A percentile compares a stretch with the other conserved stretches of the same genome.
Conservation (phyloP, 1,140 invertebrate species). For the Nymphalis io region DNA sequence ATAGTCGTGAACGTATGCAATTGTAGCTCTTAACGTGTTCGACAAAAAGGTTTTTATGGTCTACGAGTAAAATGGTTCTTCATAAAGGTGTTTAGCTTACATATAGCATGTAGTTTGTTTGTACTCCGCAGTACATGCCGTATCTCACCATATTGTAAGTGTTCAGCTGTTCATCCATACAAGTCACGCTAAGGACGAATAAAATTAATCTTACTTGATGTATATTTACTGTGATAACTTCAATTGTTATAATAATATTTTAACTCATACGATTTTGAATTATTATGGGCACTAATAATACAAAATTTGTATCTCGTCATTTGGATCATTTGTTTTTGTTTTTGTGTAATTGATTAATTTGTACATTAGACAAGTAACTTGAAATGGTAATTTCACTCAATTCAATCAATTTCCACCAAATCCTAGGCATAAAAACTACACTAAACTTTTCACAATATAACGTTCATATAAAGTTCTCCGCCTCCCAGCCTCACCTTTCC, state of each 20-base stretch:
- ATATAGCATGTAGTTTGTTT: conserved; percentile 6
- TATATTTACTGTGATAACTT: no score
- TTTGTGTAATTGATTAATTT: no score
- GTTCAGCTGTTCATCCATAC: not conserved
- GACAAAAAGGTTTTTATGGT: not conserved
- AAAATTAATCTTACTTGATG: not conserved
- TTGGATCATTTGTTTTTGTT: no score
- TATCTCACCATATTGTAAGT: conserved; percentile 7
- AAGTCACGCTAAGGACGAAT: not conserved
- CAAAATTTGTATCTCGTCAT: no score
- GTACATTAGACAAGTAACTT: no score
- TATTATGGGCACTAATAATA: no score
- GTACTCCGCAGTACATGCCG: conserved; percentile 3
- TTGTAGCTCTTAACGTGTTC: not conserved
- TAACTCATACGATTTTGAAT: no score
- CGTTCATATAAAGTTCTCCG: conserved; percentile 1
- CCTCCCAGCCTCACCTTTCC: not conserved
- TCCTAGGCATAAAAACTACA: not conserved
- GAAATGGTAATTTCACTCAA: no score
- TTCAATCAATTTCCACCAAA: no score
- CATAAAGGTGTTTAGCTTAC: conserved; percentile 4
- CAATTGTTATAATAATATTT: no score
- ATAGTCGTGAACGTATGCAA: not conserved
- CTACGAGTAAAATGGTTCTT: not conserved
- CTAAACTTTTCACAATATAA: not conserved